These are phyloP conservation scores for Colletes gigas DNA, from an alignment of 1,140 invertebrate species.

Conservation along the genomic window DNA sequence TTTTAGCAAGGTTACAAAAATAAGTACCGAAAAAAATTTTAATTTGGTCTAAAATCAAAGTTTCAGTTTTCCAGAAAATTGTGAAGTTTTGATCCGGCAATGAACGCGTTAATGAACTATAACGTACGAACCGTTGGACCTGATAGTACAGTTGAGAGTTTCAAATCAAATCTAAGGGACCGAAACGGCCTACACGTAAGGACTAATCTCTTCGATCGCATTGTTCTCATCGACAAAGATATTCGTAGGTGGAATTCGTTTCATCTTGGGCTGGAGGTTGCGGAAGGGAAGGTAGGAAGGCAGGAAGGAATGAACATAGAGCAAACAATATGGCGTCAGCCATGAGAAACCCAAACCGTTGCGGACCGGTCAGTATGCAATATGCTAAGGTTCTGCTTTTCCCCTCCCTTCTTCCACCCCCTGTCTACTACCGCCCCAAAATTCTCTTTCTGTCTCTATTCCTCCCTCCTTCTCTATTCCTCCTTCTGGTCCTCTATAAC, in stretches of 20 bases:
- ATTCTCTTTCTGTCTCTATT: conserved; percentile 45
- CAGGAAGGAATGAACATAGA: conserved; percentile 75
- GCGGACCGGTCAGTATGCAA: conserved; percentile 79
- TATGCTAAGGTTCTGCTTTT: conserved; percentile 77
- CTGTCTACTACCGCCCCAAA: conserved; percentile 48
- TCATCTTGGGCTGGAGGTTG: conserved; percentile 55
- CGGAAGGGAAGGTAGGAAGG: conserved; percentile 50
- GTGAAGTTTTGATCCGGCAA: too few species aligned
- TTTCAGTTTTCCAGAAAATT: too few species aligned
- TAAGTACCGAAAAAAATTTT: too few species aligned
- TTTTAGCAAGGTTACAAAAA: too few species aligned
- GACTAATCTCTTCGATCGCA: conserved; percentile 41
- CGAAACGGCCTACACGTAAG: not conserved
- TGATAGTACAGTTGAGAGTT: too few species aligned
- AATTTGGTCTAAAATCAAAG: too few species aligned
- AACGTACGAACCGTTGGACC: too few species aligned
- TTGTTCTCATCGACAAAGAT: conserved; percentile 39
- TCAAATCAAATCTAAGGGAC: not conserved
- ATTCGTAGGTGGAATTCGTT: conserved; percentile 61
- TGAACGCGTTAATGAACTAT: too few species aligned
- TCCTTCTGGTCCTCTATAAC: conserved; percentile 67
- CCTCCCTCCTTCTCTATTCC: conserved; percentile 39
- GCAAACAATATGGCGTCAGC: conserved; percentile 77
- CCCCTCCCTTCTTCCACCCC: conserved; percentile 24
- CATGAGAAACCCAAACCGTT: conserved; percentile 64